A percentile compares a stretch with the other conserved stretches of the same genome.
These are phyloP conservation scores for Oceanodroma tethys DNA, from an alignment of 2,113 vertebrate species.

Conservation along the genomic window DNA sequence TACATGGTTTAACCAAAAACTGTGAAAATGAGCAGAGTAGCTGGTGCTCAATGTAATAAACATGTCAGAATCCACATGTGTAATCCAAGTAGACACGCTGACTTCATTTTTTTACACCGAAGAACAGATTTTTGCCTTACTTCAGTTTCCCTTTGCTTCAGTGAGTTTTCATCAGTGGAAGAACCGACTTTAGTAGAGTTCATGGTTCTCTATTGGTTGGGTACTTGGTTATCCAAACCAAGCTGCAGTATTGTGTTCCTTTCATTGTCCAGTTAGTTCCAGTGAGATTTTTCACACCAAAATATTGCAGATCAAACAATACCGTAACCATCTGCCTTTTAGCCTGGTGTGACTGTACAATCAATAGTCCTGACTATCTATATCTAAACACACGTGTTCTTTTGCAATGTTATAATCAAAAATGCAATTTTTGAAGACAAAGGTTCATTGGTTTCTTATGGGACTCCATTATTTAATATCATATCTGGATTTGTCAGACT, in stretches of 20 bases:
- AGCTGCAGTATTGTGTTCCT: background rate
- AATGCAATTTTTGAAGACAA: background rate
- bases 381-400: background rate
- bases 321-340: background rate
- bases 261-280: background rate
- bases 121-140: background rate
- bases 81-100: background rate
- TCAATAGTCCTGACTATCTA: background rate
- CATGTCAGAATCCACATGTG: background rate
- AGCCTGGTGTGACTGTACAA: background rate
- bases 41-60: background rate
- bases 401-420: background rate
- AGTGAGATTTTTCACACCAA: background rate
- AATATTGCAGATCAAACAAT: background rate
- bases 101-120: background rate
- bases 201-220: fast-evolving
- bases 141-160: background rate
- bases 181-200: background rate
- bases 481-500: background rate
- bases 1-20: background rate
- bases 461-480: background rate
- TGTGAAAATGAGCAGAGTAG: background rate
- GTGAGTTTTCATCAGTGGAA: background rate
- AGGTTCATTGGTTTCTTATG: background rate
- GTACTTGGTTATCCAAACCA: background rate